Evolutionary conservation across 1,140 invertebrate genomes (phyloP), one percentile per base, ranked within the genome.

Genomic region (Chironomus tepperi): DNA sequence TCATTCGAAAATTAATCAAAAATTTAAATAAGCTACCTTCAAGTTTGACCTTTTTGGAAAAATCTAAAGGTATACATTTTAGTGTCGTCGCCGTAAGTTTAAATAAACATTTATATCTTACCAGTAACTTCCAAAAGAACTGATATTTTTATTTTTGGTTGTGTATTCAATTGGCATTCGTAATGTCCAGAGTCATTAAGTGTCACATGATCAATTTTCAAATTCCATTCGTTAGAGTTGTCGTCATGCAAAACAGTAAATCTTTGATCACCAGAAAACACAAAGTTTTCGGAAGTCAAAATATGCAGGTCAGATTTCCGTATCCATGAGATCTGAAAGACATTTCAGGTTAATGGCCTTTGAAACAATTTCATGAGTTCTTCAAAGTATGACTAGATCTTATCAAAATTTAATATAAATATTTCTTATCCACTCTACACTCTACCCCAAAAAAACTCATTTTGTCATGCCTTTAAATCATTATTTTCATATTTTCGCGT

Each of bases 121-220:
- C 90, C 89, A 82, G 86, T 80, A 9, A 91, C 89, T 34, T 84
- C 86, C 18, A 91, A 84, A 78, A 86, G 87, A 77, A 90, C 87
- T 75, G 87, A 87, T 77, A 88, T 84, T 82, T 88, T 90, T 82
- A 90, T 87, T 81, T 91, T 92, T n/a, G 90, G 90, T 77, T 92
- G 89, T 1, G 90, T 91, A 80, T 91, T 92, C 78, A 93, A 87
- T 81, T 93, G 91, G 78, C 91, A 93, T 84, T 92, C 90, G 83
- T 92, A 92, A 64, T 87, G 84, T 43, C 91, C 91, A 12, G 87
- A 84, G 81, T 93, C 92, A 8, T 85, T 80, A 76, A 84, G 80
- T 74, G 86, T 86, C 8, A 88, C 86, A n/a, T 86, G 86, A 74
- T 86, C 85, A 74, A 94, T 88, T 77, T 88, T 84, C 65, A 95